Percentiles rank a stretch among this genome's conserved stretches.
phyloP scores from a whole-genome alignment of 2,113 vertebrate species.

The Choloepus hoffmanni region DNA sequence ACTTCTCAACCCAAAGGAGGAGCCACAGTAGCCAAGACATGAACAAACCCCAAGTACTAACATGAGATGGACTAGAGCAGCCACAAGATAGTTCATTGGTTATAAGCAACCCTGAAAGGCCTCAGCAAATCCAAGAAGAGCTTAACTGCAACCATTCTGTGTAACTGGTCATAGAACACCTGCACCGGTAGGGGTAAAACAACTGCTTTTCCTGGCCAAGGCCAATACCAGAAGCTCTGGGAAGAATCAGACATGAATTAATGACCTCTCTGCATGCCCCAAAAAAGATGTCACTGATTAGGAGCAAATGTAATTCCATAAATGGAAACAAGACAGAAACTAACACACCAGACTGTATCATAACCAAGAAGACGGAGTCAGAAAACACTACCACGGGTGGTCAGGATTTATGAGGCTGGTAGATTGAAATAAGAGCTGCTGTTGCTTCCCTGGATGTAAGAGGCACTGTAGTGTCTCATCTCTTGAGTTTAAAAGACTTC shows the following conservation, averaged over 20 bases:
- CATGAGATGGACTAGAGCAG: neutral
- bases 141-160: neutral
- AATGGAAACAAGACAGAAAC: neutral
- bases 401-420: neutral
- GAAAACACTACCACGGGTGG: neutral
- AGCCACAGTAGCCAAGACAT: neutral
- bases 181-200: neutral
- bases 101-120: neutral
- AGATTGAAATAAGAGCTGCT: neutral
- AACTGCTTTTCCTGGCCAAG: neutral
- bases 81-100: neutral
- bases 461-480: neutral
- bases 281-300: neutral
- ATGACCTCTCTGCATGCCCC: neutral
- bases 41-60: neutral
- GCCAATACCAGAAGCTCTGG: neutral
- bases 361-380: neutral
- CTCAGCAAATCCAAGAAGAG: neutral
- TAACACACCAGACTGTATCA: neutral
- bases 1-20: neutral
- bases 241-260: neutral
- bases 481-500: constrained; percentile 4
- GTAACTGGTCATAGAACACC: neutral
- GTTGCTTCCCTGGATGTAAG: neutral
- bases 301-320: neutral